Conservation (phyloP, 2,113 vertebrate species). For the Ciconia boyciana region DNA sequence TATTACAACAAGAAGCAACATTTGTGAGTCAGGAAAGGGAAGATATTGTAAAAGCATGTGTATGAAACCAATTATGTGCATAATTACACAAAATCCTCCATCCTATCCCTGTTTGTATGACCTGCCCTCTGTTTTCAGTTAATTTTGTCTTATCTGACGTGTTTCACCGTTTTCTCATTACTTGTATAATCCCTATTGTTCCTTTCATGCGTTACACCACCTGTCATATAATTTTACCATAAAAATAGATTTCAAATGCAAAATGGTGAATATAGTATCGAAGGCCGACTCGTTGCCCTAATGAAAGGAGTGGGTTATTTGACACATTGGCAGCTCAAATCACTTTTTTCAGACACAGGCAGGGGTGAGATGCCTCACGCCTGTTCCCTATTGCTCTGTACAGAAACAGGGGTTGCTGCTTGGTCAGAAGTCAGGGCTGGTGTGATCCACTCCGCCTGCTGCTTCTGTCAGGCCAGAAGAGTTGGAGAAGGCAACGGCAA, state of each 20-base stretch:
- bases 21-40: not conserved
- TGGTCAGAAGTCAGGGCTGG: not conserved
- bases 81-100: not conserved
- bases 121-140: not conserved
- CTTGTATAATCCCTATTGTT: not conserved
- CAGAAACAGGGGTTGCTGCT: not conserved
- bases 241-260: not conserved
- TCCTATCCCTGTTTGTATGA: not conserved
- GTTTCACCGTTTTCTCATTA: not conserved
- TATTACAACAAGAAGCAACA: not conserved
- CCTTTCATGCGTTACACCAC: not conserved
- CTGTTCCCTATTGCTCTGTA: fast-evolving
- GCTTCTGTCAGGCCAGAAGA: not conserved
- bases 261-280: not conserved
- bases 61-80: not conserved
- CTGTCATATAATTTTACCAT: not conserved
- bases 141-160: not conserved
- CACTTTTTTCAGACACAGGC: not conserved
- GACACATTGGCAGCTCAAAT: not conserved
- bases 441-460: not conserved
- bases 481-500: fast-evolving
- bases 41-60: not conserved
- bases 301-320: not conserved
- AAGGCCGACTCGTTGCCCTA: not conserved
- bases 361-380: not conserved